Evolutionary conservation across 2,113 vertebrate genomes (phyloP).

Genomic region (Nerophis ophidion): DNA sequence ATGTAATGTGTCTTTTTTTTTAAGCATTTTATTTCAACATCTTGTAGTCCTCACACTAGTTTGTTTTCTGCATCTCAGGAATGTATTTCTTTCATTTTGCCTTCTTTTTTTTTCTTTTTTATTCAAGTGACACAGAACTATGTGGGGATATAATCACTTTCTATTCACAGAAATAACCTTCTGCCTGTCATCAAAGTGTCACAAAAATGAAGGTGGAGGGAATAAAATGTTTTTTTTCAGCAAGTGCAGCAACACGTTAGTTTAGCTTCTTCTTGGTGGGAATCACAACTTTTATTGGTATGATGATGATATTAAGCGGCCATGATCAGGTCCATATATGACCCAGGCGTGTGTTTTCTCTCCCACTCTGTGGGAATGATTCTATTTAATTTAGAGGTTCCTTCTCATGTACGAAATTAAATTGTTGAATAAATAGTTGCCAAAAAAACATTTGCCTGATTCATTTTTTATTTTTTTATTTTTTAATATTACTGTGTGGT

Average conservation of each 20-base stretch:
- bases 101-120: constrained; percentile 34
- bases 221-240: constrained; percentile 35
- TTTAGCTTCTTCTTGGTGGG: constrained; percentile 47
- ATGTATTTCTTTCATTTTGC: constrained; percentile 53
- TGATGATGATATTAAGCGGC: constrained; percentile 38
- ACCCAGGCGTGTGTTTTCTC: constrained; percentile 37
- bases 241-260: constrained; percentile 27
- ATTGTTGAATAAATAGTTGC: constrained; percentile 70
- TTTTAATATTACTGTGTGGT: background rate
- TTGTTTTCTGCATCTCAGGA: constrained; percentile 68
- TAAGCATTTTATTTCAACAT: constrained; percentile 7
- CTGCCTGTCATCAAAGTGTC: background rate
- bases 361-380: constrained; percentile 55
- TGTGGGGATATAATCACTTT: background rate
- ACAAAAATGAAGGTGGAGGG: constrained; percentile 26
- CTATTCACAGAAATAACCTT: background rate
- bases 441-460: constrained; percentile 46
- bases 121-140: constrained; percentile 13
- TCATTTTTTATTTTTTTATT: constrained; percentile 28
- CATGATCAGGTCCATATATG: constrained; percentile 39
- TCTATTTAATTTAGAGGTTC: constrained; percentile 63
- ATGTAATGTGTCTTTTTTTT: background rate
- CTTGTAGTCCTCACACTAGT: constrained; percentile 11
- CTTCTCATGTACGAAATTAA: constrained; percentile 68
- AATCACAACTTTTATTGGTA: constrained; percentile 33